Base-by-base conservation (phyloP, 2,888 invertebrate genomes). In the Drosophila falleni region DNA sequence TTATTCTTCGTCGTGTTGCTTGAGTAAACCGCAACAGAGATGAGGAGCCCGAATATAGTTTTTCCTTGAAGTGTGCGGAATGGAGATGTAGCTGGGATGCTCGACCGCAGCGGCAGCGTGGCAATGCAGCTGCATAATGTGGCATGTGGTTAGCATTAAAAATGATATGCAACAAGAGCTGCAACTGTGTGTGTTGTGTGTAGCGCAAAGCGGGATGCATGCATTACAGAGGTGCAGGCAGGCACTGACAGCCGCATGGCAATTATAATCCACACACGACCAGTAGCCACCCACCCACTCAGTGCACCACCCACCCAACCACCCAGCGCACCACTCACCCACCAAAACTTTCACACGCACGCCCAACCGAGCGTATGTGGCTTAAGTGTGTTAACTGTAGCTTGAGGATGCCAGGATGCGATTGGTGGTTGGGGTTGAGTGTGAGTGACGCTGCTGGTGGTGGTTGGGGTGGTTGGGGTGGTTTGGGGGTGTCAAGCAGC, bases 141-240 rank as follows among this genome's bases (percentile, higher is more conserved):
- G 86, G 88, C 89, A 74, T 90, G 90, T 77, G 90, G 88, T 86
- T 90, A 88, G 90, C 89, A 87, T 90, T 89, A 88, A 88, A 89
- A 87, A 89, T 87, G 88, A 90, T 87, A 87, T 87, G 88, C 85
- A 87, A 80, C 87, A 80, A 73, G 78, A 89, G 75, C 56, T 60
- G 67, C n/a, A 19, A 2, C 19, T 19, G 23, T 85, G 81, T 61
- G 75, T 81, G 62, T 44, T 81, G 62, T 44, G 46, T 26, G 3
- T 0, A 15, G 56, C 1, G 55, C 5, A 3, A 10, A 3, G 9
- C n/a, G 39, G 42, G 16, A 8, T 16, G 49, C 49, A 54, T 39
- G 69, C 56, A 60, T 51, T 70, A 63, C n/a, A 69, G 65, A 81
- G 65, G 68, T 73, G 80, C 84, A 71, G 74, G 71, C 89, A 88